Base-by-base conservation (phyloP, 2,113 vertebrate species). In the Clinocottus analis region DNA sequence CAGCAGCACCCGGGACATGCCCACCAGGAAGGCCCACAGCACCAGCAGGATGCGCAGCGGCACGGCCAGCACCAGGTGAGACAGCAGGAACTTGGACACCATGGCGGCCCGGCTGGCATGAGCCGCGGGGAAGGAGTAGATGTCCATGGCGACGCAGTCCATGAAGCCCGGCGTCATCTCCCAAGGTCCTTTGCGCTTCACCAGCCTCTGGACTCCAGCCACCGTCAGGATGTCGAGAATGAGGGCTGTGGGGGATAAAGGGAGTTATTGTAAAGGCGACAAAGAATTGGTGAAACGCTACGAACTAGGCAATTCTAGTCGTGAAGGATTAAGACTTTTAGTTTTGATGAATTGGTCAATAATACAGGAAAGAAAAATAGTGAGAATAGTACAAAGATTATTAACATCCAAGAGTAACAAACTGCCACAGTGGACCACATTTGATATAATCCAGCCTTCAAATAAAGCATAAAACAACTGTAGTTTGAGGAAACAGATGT, bases 81-180 rank as follows among this genome's bases (percentile, higher is more conserved):
- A 98, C 87, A 99, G 96, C 87, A 99, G 95, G 95, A 99, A 99
- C 91, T 96, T 97, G 91, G 97, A 96, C 31, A 99, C 96, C 97
- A 99, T 97, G 77, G 96, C 96, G 0, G 95, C 98, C 0, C 97
- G 86, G 93, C 97, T 99, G 90, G 98, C 98, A 0, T 99, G 98
- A 0, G 97, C 97, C 0, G 96, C 97, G 0, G 98, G 98, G 73
- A 99, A 99, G 5, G 98, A 96, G 1, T 97, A 99, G 19, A 95
- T n/a, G 88, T 99, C 97, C 96, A 99, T 97, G 77, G 96, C 96
- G 43, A 98, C 75, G 65, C 95, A 95, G 95, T 99, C 97, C 93
- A 98, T 79, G 71, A 99, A 92, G 51, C 97, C 91, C 0, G 97
- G 97, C 62, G n/a, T 94, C 71, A 96, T 86, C 56, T 99, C 97